A percentile compares a stretch with the other conserved stretches of the same genome.
phyloP scores from a whole-genome alignment of 2,113 vertebrate genomes.

The Oostethus manadensis region DNA sequence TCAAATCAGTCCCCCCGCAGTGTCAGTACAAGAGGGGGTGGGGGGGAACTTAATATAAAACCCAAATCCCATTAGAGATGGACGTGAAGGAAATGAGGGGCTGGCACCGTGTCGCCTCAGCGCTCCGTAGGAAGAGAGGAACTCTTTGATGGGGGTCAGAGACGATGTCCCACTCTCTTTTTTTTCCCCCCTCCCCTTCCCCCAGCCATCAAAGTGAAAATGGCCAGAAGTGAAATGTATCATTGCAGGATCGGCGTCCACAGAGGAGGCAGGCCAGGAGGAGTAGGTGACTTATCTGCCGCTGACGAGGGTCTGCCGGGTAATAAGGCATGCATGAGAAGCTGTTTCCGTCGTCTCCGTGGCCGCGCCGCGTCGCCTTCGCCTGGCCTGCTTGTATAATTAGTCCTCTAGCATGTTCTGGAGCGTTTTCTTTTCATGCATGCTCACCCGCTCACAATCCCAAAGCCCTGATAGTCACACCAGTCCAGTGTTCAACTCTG shows the following conservation, averaged over 20 bases:
- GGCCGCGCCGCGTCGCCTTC: constrained; percentile 48
- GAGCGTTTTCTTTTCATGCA: constrained; percentile 15
- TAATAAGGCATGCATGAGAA: constrained; percentile 80
- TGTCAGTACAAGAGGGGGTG: constrained; percentile 57
- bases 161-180: constrained; percentile 68
- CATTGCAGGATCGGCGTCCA: constrained; percentile 73
- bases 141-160: constrained; percentile 77
- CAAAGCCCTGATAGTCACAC: too few species aligned
- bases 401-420: constrained; percentile 64
- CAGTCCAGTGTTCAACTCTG: neutral
- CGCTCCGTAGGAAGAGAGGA: constrained; percentile 56
- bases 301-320: constrained; percentile 67
- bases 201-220: constrained; percentile 63
- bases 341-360: constrained; percentile 67
- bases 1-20: constrained; percentile 66
- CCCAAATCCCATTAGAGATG: constrained; percentile 77
- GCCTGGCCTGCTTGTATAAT: constrained; percentile 57
- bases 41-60: constrained; percentile 73
- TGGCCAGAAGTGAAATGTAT: constrained; percentile 78
- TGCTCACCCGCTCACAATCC: neutral
- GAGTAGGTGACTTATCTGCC: constrained; percentile 73
- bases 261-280: constrained; percentile 62
- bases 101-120: constrained; percentile 62
- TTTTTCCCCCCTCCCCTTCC: constrained; percentile 55
- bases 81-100: constrained; percentile 69